These are phyloP conservation scores for Coturnix japonica DNA, from an alignment of 2,113 vertebrate species.

Conservation along the genomic window DNA sequence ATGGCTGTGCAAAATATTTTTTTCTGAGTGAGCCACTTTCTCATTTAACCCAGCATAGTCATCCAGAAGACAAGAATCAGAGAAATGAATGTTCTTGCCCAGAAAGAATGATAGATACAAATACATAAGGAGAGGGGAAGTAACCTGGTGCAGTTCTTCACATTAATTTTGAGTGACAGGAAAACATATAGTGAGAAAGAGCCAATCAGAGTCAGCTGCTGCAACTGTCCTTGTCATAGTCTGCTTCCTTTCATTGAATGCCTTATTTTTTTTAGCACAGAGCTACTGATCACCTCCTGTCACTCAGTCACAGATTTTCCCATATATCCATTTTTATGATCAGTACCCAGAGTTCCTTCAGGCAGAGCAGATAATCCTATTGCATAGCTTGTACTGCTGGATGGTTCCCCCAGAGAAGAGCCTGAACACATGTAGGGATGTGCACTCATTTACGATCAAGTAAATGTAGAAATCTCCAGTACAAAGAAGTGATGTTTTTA, in stretches of 20 bases:
- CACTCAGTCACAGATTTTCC: background rate
- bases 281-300: background rate
- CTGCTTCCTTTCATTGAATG: background rate
- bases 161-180: background rate
- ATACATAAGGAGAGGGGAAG: background rate
- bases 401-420: accelerated
- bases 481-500: background rate
- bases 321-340: accelerated
- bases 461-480: background rate
- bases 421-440: background rate
- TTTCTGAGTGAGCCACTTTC: background rate
- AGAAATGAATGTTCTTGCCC: background rate
- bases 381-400: background rate
- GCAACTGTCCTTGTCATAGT: background rate
- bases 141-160: background rate
- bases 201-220: background rate
- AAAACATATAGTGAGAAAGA: background rate
- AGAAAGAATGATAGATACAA: background rate
- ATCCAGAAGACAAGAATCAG: background rate
- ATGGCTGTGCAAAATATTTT: background rate
- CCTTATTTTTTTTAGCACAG: background rate
- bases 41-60: background rate
- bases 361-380: no score
- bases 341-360: background rate
- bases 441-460: background rate